Evolutionary conservation across 1,140 invertebrate genomes (phyloP).

Genomic region (Homalodisca vitripennis): DNA sequence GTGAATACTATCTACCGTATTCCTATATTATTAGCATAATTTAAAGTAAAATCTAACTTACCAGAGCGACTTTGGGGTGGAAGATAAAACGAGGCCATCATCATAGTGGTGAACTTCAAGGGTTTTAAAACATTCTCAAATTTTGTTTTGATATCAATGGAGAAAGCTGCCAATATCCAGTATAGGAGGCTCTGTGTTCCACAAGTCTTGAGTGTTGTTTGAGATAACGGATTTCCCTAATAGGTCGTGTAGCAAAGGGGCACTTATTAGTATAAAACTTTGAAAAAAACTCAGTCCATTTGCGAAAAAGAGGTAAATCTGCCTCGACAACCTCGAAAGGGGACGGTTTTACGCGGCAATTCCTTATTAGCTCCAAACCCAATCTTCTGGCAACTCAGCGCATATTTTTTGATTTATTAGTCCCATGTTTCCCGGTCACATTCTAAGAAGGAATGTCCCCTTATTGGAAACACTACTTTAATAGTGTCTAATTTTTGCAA

Average conservation of each 20-base stretch:
- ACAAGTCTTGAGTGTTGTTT: not conserved
- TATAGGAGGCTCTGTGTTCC: not conserved
- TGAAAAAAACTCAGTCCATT: constrained; percentile 20
- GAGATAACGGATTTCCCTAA: constrained; percentile 18
- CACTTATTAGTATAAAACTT: not conserved
- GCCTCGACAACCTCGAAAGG: constrained; percentile 29
- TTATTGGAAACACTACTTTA: constrained; percentile 19
- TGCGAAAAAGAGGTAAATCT: constrained; percentile 19
- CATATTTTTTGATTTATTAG: constrained; percentile 22
- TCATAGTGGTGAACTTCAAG: no score
- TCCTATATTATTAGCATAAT: no score
- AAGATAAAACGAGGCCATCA: no score
- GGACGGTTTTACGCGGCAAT: not conserved
- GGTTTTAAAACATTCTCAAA: not conserved
- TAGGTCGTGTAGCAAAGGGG: constrained; percentile 1
- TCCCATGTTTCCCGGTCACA: constrained; percentile 33
- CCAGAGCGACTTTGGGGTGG: no score
- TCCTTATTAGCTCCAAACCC: constrained; percentile 5
- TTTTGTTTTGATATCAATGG: constrained; percentile 14
- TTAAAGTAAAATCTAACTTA: no score
- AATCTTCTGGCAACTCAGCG: constrained; percentile 22
- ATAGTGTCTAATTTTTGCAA: constrained; percentile 25
- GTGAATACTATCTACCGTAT: no score
- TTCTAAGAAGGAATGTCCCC: constrained; percentile 32
- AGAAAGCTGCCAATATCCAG: constrained; percentile 11